These are phyloP conservation scores for Notarius quadriscutis DNA, from an alignment of 2,113 vertebrate genomes.

Conservation along the genomic window DNA sequence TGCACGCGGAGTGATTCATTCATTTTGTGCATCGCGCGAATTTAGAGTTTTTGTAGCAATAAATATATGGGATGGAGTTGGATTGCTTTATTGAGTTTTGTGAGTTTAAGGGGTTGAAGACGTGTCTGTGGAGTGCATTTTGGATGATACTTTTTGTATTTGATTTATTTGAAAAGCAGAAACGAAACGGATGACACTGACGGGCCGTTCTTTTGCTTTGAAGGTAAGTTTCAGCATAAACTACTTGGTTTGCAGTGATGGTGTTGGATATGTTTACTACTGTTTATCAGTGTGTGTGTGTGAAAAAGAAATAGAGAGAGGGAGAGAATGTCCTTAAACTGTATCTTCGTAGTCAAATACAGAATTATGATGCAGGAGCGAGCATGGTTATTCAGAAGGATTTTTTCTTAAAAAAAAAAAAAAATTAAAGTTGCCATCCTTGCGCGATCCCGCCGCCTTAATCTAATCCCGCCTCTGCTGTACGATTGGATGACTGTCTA, in stretches of 20 bases:
- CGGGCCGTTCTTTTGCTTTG: background rate
- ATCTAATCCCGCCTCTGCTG: no score
- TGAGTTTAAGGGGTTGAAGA: background rate
- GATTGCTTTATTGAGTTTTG: background rate
- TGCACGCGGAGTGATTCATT: background rate
- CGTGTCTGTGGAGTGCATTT: background rate
- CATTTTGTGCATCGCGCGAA: background rate
- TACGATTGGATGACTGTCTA: no score
- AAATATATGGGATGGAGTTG: background rate
- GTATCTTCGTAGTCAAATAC: background rate
- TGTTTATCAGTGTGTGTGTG: background rate
- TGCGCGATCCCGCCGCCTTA: no score
- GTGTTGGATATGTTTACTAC: background rate
- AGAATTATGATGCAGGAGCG: no score
- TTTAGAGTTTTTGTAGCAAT: accelerated
- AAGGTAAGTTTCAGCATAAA: background rate
- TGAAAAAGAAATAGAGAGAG: background rate
- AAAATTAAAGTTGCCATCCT: background rate
- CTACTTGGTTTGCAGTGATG: background rate
- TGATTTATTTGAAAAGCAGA: background rate
- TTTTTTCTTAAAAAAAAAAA: background rate
- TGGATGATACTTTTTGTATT: background rate
- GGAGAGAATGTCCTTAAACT: background rate
- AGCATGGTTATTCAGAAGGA: background rate
- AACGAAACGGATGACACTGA: background rate